Evolutionary conservation across 2,113 vertebrate genomes (phyloP), one percentile per base, ranked within the genome.

Genomic region (Oncorhynchus gorbuscha): DNA sequence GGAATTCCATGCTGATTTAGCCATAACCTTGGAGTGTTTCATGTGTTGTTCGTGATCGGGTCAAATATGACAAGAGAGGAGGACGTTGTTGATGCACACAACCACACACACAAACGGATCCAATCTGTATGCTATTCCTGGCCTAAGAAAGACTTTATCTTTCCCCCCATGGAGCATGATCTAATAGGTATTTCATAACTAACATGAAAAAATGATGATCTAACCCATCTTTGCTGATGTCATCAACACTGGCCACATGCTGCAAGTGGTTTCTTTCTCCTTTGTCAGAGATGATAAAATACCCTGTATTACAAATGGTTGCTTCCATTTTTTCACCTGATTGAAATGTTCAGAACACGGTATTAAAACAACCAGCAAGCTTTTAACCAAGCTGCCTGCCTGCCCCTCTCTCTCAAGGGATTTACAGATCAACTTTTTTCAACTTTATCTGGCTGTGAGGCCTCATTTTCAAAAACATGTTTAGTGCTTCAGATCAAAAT

Each of bases 301-400:
- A 6, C 35, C 22, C 68, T 12, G 6, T 13, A 70, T 20, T 48
- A 59, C 28, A 75, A 26, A 78, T 28, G 39, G 71, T 72, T 5
- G 22, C 35, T 13, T 18, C 26, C 39, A 28, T 76, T 78, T 70
- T 20, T 20, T 48, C 65, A 65, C 55, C 20, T 74, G 80, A 77
- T 68, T 78, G 32, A 73, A 73, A 61, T 66, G 59, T 74, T 62
- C 39, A 69, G 8, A 67, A 28, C 3, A 18, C 0, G 35, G 4
- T 35, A 35, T 35, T 35, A 35, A 35, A 35, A 35, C 35, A 35
- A 35, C 35, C 35, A 35, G 35, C 35, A 7, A 35, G 6, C 6
- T 35, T 35, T 35, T 35, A 7, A 7, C 32, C 32, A 6, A 0
- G 3, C 28, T 28, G 28, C 28, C 28, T 28, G 28, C 28, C 28